Evolutionary conservation across 2,113 vertebrate species (phyloP), one percentile per base, ranked within the genome.

Genomic region (Oryctolagus cuniculus): DNA sequence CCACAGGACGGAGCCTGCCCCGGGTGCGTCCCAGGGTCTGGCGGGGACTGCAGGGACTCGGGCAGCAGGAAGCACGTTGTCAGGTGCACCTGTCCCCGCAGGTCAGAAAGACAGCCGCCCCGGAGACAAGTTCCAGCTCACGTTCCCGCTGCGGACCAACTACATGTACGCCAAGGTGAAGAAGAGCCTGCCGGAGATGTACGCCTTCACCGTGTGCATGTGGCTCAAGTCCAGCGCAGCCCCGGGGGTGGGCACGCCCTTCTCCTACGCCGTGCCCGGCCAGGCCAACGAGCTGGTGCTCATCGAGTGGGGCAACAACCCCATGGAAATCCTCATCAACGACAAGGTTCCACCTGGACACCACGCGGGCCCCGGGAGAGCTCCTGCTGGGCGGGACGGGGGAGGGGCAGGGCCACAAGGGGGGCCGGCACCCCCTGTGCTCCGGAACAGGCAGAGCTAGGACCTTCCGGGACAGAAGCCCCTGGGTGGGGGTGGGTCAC

Each of bases 111-210:
- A 99, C 95, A 99, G 94, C 97, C 98, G 99, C 22, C 99, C 99
- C 0, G 97, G 98, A 22, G 99, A 99, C 94, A 99, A 99, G 95
- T 99, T 99, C 97, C 99, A 99, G 98, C 99, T 99, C 96, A 99
- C 99, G 0, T 99, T 99, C 95, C 99, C 99, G 0, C 98, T 99
- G 96, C 98, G 99, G 93, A 99, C 99, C 97, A 99, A 99, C 98
- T 99, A 99, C 98, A 99, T 99, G 99, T 99, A 99, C 5, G 99
- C 99, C 96, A 99, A 99, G 98, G 99, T 99, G 98, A 99, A 99
- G 98, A 98, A 98, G 97, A 99, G 99, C 98, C 98, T 99, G 38
- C 99, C 99, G 0, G 99, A 99, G 98, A 99, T 99, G 99, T 99
- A 99, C 27, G 99, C 99, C 93, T 99, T 99, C 98, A 99, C 98